Percentiles rank a stretch among this genome's conserved stretches.
Evolutionary conservation across 1,140 invertebrate genomes (phyloP).

Genomic region (Formica exsecta): DNA sequence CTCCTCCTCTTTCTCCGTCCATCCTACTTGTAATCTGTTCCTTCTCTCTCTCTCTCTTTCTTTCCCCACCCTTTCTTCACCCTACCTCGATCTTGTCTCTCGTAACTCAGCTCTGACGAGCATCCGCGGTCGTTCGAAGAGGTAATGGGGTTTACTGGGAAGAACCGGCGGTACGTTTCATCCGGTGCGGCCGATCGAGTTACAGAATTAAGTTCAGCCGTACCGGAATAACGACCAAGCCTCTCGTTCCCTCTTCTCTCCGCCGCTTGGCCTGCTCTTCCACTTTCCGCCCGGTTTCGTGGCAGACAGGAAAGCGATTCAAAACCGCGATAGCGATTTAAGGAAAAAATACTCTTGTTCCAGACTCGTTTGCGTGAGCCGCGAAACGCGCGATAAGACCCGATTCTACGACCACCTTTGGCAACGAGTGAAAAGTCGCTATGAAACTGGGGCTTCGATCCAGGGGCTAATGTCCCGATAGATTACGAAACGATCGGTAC

Average conservation of each 20-base stretch:
- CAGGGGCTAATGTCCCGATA: constrained; percentile 25
- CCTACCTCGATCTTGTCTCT: constrained; percentile 48
- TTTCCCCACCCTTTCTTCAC: not conserved
- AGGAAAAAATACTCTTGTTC: constrained; percentile 47
- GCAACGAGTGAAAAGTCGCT: not conserved
- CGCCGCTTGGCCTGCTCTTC: not conserved
- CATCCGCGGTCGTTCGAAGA: constrained; percentile 74
- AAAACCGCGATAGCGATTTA: constrained; percentile 24
- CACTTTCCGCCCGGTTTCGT: constrained; percentile 38
- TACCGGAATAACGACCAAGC: constrained; percentile 74
- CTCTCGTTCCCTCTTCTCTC: constrained; percentile 37
- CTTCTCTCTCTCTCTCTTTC: not conserved
- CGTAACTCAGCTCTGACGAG: constrained; percentile 73
- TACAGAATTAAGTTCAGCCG: constrained; percentile 77
- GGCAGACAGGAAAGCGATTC: constrained; percentile 42
- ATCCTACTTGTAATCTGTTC: not conserved
- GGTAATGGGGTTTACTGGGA: constrained; percentile 75
- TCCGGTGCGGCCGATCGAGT: constrained; percentile 74
- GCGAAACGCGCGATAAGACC: constrained; percentile 33
- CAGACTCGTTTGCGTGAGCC: constrained; percentile 38
- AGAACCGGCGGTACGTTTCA: constrained; percentile 73
- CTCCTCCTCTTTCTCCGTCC: not conserved
- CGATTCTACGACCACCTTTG: no score
- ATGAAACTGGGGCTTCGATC: constrained; percentile 10
- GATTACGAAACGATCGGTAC: constrained; percentile 31